Evolutionary conservation across 64 coral and sea anemone species (phyloP).

Genomic region (Montipora capricornis): DNA sequence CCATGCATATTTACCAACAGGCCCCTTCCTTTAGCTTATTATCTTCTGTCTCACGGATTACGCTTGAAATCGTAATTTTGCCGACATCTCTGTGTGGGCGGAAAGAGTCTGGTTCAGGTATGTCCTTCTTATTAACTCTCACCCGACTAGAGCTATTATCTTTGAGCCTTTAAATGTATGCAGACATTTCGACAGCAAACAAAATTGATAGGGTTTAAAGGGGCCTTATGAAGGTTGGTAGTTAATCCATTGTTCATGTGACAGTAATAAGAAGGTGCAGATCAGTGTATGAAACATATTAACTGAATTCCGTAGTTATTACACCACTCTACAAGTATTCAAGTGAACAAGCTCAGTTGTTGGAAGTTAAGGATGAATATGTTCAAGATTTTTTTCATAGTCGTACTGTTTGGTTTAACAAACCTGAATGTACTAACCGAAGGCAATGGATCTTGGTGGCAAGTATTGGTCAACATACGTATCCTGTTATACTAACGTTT

Average conservation of each 20-base stretch:
- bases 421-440: slow-evolving; percentile 13
- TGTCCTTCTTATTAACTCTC: slow-evolving; percentile 83
- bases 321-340: slow-evolving; percentile 3
- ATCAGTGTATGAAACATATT: slow-evolving; percentile 67
- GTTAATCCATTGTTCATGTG: slow-evolving; percentile 87
- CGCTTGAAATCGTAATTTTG: slow-evolving; percentile 1
- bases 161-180: slow-evolving; percentile 69
- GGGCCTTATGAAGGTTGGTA: slow-evolving; percentile 63
- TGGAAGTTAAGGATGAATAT: slow-evolving; percentile 29
- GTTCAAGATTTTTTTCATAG: slow-evolving; percentile 10
- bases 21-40: neutral
- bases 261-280: slow-evolving; percentile 71
- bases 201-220: slow-evolving; percentile 83
- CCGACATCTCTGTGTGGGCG: slow-evolving; percentile 54
- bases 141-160: slow-evolving; percentile 67
- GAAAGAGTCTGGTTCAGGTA: slow-evolving; percentile 66
- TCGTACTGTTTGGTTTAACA: slow-evolving; percentile 20
- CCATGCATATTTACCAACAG: slow-evolving; percentile 43
- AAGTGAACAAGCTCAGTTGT: slow-evolving; percentile 51
- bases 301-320: slow-evolving; percentile 54
- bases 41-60: slow-evolving; percentile 50
- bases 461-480: neutral
- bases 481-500: neutral
- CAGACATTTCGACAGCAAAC: slow-evolving; percentile 80
- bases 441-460: slow-evolving; percentile 30